Base-by-base conservation (phyloP, 2,113 vertebrate species). In the Peucedramus taeniatus region DNA sequence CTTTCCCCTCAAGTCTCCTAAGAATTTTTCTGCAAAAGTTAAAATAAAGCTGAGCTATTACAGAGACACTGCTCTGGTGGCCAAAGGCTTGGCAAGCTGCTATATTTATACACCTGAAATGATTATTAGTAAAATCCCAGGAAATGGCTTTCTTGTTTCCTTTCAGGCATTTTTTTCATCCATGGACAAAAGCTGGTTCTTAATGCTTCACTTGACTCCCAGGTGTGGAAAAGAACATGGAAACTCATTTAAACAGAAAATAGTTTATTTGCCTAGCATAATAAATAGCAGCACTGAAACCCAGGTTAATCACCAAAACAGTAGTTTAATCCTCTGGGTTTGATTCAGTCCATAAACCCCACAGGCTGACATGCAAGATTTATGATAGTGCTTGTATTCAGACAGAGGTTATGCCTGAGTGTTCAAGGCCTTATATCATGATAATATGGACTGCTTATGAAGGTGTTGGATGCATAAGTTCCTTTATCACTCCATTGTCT, bases 231-330 rank as follows among this genome's bases (percentile, higher is more conserved):
- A 91, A 93, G 42, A 76, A 17, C 61, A 89, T 1, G 4, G 65
- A 89, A 94, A 85, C 61, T 79, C 53, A 80, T 89, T 97, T 78
- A 89, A 93, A 74, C 33, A 63, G 42, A 70, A 86, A 95, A 87
- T 10, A 51, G 70, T 74, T 80, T 83, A 91, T 95, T 96, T 96
- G 63, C 61, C 64, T 93, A 95, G 83, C 57, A 57, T 78, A 82
- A 93, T 60, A 94, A 84, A 94, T 37, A 90, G 27, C 27, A 81
- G 45, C 51, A 71, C 24, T 78, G 47, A 60, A 95, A 79, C 69
- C 78, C 76, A 87, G 24, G 68, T 56, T 95, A 94, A 96, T 94
- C 84, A 92, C 82, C 71, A 75, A 53, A 85, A 83, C 42, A 56
- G 93, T 83, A 75, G 56, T 89, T 94, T 88, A 87, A 65, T 78